Base-by-base conservation (phyloP, 2,113 vertebrate species). In the Oxygymnocypris stewartii region DNA sequence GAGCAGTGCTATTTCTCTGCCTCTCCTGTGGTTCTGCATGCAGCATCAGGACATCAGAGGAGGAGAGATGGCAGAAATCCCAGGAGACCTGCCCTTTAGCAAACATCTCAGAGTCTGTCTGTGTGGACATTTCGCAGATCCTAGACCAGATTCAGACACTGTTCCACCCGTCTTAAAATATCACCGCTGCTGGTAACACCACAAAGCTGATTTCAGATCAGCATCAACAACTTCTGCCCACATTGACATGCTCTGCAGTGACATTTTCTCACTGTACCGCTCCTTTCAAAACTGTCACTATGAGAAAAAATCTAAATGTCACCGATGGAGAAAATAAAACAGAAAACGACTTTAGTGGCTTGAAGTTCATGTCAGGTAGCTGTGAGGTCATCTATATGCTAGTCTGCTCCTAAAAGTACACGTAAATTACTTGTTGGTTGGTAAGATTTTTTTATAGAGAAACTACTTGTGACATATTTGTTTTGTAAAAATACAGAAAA, bases 61-160 rank as follows among this genome's bases (percentile, higher is more conserved):
- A 85, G 82, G 47, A 82, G 80, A 82, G 20, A 51, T 57, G 80
- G 63, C 84, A 79, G 80, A 31, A 51, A n/a, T 88, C 84, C 80
- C 79, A 88, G 84, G 84, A 82, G 79, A 88, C 31, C 31, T 73
- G 84, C 59, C 79, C 84, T 78, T 71, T 88, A 73, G 49, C 79
- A 71, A 67, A 67, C 49, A 71, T 71, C 20, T 71, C 47, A 69
- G 42, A 25, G 47, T 51, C 61, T 16, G n/a, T 44, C 37, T 23
- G 40, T 16, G 9, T 35, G 80, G 42, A 82, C 80, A 28, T n/a
- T n/a, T n/a, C n/a, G n/a, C n/a, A n/a, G n/a, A n/a, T 69, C 20
- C 28, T 5, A 49, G 63, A 83, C 44, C 81, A 71, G 78, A 35
- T 1, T 63, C 54, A 40, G 12, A 59, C 37, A 25, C 20, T 0